These are phyloP conservation scores for Eulithis testata DNA, from an alignment of 2,888 invertebrate genomes.

Conservation along the genomic window DNA sequence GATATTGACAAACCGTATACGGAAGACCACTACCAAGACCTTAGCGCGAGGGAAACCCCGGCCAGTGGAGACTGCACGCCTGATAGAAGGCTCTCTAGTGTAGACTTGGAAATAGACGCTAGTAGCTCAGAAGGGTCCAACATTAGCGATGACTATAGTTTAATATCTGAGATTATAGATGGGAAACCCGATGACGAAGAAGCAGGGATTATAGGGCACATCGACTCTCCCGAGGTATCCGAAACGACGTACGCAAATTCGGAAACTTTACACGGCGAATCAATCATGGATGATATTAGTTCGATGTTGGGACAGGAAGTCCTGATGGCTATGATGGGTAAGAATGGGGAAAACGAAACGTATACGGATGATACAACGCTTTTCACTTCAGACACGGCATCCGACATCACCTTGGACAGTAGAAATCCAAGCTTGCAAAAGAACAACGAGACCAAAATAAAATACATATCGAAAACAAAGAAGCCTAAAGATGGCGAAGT, in stretches of 20 bases:
- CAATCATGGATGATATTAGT: conserved; percentile 91
- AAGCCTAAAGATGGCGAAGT: conserved; percentile 75
- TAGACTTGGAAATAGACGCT: conserved; percentile 80
- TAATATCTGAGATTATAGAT: conserved; percentile 88
- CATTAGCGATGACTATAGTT: conserved; percentile 89
- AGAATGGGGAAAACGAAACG: conserved; percentile 86
- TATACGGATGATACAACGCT: conserved; percentile 89
- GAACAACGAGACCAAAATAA: conserved; percentile 84
- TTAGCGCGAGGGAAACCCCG: conserved; percentile 65
- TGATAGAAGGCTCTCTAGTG: conserved; percentile 71
- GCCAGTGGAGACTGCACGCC: conserved; percentile 73
- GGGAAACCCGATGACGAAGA: conserved; percentile 78
- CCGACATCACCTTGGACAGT: conserved; percentile 80
- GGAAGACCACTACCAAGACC: conserved; percentile 75
- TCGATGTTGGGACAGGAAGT: conserved; percentile 90
- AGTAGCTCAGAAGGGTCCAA: conserved; percentile 86
- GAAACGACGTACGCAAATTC: conserved; percentile 88
- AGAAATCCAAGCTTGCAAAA: conserved; percentile 83
- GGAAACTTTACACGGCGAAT: conserved; percentile 91
- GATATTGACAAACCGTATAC: conserved; percentile 85
- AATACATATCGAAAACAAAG: conserved; percentile 80
- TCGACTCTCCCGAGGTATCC: conserved; percentile 93
- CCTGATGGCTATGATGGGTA: conserved; percentile 87
- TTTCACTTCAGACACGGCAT: conserved; percentile 84
- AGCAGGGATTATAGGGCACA: conserved; percentile 88